phyloP scores from a whole-genome alignment of 2,888 invertebrate genomes.

The Zootermopsis nevadensis region DNA sequence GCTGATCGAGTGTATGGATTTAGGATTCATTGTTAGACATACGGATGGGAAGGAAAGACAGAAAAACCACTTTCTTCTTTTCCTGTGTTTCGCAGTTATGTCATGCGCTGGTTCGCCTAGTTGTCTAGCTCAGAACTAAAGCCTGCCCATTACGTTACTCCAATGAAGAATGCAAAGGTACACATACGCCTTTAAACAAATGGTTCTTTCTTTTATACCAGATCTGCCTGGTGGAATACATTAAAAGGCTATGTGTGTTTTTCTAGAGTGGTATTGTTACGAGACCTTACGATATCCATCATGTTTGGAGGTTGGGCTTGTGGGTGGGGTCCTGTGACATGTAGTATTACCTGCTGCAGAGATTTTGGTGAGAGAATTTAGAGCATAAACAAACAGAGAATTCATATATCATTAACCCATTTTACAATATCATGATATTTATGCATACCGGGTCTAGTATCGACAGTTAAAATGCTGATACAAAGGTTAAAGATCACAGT shows the following conservation, averaged over 20 bases:
- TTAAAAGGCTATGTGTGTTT: neutral
- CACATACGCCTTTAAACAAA: neutral
- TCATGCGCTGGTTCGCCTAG: neutral
- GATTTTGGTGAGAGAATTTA: neutral
- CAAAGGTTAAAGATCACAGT: neutral
- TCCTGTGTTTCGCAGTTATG: neutral
- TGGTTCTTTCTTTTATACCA: neutral
- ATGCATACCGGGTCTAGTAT: neutral
- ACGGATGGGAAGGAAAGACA: neutral
- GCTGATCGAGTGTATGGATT: slow-evolving; percentile 22
- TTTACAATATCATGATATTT: neutral
- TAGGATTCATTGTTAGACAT: neutral
- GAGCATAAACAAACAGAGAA: neutral
- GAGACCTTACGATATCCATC: neutral
- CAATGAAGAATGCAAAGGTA: neutral
- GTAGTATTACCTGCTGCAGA: neutral
- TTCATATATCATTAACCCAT: neutral
- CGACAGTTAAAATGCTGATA: neutral
- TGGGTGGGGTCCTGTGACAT: neutral
- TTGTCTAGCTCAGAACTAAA: neutral
- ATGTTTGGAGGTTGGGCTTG: neutral
- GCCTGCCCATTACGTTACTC: neutral
- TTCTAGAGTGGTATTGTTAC: neutral
- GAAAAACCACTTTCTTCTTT: neutral
- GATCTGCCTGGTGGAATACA: neutral